phyloP scores from a whole-genome alignment of 2,888 invertebrate species.

The Stenodera caucasica region DNA sequence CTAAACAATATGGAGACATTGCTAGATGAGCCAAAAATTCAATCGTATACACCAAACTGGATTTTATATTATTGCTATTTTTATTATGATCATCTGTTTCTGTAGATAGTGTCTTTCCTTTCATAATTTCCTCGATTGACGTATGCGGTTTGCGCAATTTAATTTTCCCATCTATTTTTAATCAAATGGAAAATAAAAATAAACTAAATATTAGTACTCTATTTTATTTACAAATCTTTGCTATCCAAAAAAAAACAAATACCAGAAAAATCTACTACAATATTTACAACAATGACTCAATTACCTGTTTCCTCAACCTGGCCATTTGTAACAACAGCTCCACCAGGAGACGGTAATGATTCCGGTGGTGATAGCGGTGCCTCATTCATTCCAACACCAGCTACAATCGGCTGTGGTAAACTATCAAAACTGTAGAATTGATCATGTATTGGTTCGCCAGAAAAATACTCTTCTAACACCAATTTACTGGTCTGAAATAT shows the following conservation, averaged over 20 bases:
- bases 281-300: slow-evolving; percentile 17
- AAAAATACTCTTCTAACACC: slow-evolving; percentile 84
- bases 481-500: slow-evolving; percentile 75
- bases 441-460: slow-evolving; percentile 54
- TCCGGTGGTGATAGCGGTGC: slow-evolving; percentile 49
- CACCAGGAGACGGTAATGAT: slow-evolving; percentile 46
- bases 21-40: slow-evolving; percentile 60
- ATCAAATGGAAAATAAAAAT: slow-evolving; percentile 13
- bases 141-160: slow-evolving; percentile 49
- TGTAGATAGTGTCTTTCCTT: slow-evolving; percentile 40
- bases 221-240: slow-evolving; percentile 15
- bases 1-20: slow-evolving; percentile 59
- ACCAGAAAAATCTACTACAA: slow-evolving; percentile 1
- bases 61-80: slow-evolving; percentile 18
- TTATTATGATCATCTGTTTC: slow-evolving; percentile 21
- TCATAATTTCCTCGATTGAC: slow-evolving; percentile 49
- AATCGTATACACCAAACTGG: slow-evolving; percentile 46
- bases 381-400: slow-evolving; percentile 39
- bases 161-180: slow-evolving; percentile 14
- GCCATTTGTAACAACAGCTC: slow-evolving; percentile 35
- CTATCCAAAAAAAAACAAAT: not conserved
- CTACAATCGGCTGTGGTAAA: slow-evolving; percentile 49
- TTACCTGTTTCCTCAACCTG: slow-evolving; percentile 38
- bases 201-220: slow-evolving; percentile 6
- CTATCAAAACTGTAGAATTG: slow-evolving; percentile 55